Conservation (phyloP, 2,113 vertebrate species). For the Holacanthus passer region DNA sequence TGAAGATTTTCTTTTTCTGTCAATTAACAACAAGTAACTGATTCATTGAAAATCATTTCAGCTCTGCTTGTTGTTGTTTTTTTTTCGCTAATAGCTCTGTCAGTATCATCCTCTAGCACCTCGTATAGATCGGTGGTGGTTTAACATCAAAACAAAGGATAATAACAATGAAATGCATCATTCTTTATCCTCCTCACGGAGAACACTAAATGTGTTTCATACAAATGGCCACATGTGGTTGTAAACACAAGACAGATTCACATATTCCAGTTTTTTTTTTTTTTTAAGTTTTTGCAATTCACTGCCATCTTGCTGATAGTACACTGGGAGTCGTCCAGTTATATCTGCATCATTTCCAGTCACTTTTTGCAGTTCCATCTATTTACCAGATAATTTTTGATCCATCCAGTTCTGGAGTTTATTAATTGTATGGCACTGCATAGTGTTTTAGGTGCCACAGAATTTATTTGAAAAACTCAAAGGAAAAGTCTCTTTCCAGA, state of each 20-base stretch:
- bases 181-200: too few species aligned
- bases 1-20: too few species aligned
- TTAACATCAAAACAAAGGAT: background rate
- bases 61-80: background rate
- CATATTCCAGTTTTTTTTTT: background rate
- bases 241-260: background rate
- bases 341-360: constrained; percentile 7
- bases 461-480: constrained; percentile 28
- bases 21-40: background rate
- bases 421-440: background rate
- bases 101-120: background rate
- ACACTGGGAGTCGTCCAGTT: background rate
- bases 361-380: background rate
- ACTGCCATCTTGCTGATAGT: background rate
- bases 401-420: background rate
- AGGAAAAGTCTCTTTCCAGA: background rate
- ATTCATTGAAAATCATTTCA: background rate
- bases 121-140: too few species aligned
- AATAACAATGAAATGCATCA: background rate
- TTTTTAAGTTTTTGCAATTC: too few species aligned
- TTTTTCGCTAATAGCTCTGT: too few species aligned
- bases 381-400: background rate
- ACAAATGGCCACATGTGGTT: background rate
- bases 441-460: background rate
- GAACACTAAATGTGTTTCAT: background rate